Evolutionary conservation across 2,113 vertebrate genomes (phyloP).

Genomic region (Odontophorus gujanensis): DNA sequence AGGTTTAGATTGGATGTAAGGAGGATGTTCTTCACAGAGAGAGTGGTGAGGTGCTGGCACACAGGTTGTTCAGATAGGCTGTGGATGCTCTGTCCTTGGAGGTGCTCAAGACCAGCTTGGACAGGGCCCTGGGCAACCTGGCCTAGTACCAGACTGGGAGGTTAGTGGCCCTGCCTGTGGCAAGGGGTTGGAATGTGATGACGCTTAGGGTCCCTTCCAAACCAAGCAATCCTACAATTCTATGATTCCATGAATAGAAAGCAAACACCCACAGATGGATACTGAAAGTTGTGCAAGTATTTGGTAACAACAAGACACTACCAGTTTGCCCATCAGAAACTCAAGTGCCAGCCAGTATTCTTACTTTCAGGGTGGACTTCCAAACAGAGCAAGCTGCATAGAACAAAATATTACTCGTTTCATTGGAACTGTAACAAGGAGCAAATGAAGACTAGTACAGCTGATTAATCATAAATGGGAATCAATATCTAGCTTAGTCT

Average conservation of each 20-base stretch:
- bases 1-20: no score
- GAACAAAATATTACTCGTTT: background rate
- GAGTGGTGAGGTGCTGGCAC: no score
- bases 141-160: no score
- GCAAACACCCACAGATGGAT: background rate
- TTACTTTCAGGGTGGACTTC: background rate
- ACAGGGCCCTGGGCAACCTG: no score
- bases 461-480: background rate
- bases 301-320: background rate
- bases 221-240: no score
- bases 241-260: background rate
- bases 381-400: background rate
- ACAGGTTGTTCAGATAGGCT: no score
- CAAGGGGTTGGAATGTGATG: no score
- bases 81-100: no score
- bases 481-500: background rate
- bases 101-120: no score
- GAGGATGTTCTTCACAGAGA: no score
- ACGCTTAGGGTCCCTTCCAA: no score
- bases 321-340: background rate
- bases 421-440: background rate
- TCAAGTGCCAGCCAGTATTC: background rate
- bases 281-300: background rate
- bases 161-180: no score
- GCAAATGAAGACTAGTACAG: background rate